Conservation (phyloP, 37 sponge, comb jelly and placozoan species). For the Hormiphora californensis region DNA sequence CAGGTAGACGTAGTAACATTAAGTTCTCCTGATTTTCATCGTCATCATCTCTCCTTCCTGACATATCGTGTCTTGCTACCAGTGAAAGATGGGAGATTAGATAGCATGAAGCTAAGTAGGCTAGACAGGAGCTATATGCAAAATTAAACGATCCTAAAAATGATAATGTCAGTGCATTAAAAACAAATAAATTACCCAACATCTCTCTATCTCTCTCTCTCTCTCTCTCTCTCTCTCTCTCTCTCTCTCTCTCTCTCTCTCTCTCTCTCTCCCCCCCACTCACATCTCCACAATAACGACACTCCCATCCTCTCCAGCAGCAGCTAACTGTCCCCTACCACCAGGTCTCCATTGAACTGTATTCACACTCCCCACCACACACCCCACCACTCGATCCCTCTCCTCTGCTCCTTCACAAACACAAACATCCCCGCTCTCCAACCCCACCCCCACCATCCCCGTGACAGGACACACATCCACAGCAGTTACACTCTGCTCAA, state of each 20-base stretch:
- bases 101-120: too few relatives aligned
- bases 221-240: too few relatives aligned
- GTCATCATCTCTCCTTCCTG: conserved; percentile 41
- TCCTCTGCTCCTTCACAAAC: not conserved
- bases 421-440: not conserved
- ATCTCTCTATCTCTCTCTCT: too few relatives aligned
- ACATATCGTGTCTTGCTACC: too few relatives aligned
- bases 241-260: too few relatives aligned
- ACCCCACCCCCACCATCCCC: not conserved
- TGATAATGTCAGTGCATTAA: too few relatives aligned
- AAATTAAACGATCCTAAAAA: too few relatives aligned
- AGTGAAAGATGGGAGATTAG: too few relatives aligned
- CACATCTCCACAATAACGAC: not conserved
- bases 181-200: too few relatives aligned
- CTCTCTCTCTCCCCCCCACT: too few relatives aligned
- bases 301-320: not conserved
- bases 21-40: conserved; percentile 48
- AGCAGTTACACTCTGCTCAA: not conserved
- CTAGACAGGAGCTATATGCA: too few relatives aligned
- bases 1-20: conserved; percentile 28
- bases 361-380: not conserved
- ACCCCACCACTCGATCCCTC: not conserved
- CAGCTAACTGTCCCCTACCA: not conserved
- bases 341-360: conserved; percentile 45
- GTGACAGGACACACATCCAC: not conserved